Percentiles rank a stretch among this genome's conserved stretches.
Evolutionary conservation across 1,140 invertebrate genomes (phyloP).

Genomic region (Popillia japonica): DNA sequence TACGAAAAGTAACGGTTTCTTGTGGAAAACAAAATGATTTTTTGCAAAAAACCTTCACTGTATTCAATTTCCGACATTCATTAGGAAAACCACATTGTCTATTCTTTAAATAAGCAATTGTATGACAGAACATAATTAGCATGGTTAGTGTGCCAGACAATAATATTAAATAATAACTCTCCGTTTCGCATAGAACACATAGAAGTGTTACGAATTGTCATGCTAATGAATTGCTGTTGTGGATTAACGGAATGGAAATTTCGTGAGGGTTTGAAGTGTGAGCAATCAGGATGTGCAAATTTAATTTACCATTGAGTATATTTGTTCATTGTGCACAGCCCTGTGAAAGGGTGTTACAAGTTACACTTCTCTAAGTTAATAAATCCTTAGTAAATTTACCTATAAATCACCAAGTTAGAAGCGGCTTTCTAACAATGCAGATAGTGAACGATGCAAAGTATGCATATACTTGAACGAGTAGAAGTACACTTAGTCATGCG

Average conservation of each 20-base stretch:
- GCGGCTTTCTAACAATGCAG: background rate
- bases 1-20: no score
- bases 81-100: no score
- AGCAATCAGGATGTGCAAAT: constrained; percentile 11
- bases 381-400: background rate
- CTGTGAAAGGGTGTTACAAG: constrained; percentile 13
- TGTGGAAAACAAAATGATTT: no score
- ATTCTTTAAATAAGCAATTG: no score
- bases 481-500: no score
- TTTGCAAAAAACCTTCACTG: no score
- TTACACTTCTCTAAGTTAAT: constrained; percentile 18
- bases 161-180: constrained; percentile 1
- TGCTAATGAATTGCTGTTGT: constrained; percentile 18
- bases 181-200: background rate
- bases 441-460: background rate
- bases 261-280: background rate
- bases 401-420: background rate
- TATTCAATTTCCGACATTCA: no score
- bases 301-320: constrained; percentile 10
- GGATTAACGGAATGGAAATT: constrained; percentile 18
- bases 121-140: no score
- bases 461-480: background rate
- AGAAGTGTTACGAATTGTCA: constrained; percentile 14
- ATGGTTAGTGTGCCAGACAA: background rate
- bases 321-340: constrained; percentile 1